Evolutionary conservation across 2,113 vertebrate genomes (phyloP), one percentile per base, ranked within the genome.

Genomic region (Paratilapia polleni): DNA sequence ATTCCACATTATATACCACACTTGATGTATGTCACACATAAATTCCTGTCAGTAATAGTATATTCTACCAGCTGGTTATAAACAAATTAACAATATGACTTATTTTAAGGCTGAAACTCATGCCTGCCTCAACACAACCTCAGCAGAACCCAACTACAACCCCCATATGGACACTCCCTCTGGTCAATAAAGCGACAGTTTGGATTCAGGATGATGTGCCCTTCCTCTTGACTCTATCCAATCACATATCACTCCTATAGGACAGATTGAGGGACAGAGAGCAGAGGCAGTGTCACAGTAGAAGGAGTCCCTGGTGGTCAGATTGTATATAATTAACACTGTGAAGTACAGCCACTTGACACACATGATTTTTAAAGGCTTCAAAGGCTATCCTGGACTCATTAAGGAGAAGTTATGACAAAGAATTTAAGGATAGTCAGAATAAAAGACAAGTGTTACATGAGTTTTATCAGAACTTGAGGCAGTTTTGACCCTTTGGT

Each of bases 271-370:
- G 74, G 57, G 63, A 68, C 76, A 43, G 52, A 34, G 26, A 78
- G 63, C 70, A 64, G 61, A 60, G 49, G 66, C 62, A 75, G 80
- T 78, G 81, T 68, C 63, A 61, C 38, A 77, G 75, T 6, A 1
- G 68, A 14, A 73, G 63, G 80, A 80, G 85, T 66, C 81, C 4
- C 73, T 58, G 56, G 63, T 62, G 31, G 84, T 24, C 77, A 88
- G 84, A 89, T 80, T 89, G 83, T 59, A 87, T 88, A 87, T 83
- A 85, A 93, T 91, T 89, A 93, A 89, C 85, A 59, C 58, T 22
- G 85, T 80, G 77, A 85, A 80, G 82, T 52, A 62, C 49, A 59
- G 78, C 64, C 74, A 82, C 91, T 90, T 92, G 84, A 91, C 88
- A 90, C 77, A 64, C n/a, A n/a, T 70, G 47, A 82, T 57, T 87